phyloP scores from a whole-genome alignment of 2,113 vertebrate species.

The Fregetta grallaria region DNA sequence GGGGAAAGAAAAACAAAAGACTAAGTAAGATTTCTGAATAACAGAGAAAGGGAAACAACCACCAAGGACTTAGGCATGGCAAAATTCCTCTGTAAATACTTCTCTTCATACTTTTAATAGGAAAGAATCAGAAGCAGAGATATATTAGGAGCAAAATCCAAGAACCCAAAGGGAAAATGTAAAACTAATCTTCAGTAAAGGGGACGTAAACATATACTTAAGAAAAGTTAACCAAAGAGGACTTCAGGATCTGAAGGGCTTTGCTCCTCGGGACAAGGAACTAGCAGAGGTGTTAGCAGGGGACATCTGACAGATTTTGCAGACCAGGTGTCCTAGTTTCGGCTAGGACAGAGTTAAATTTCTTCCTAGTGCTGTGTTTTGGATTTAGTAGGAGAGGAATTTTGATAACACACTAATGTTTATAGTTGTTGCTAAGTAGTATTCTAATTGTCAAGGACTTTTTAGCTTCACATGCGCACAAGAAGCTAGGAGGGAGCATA shows the following conservation, averaged over 20 bases:
- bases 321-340: no score
- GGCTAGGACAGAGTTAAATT: no score
- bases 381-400: no score
- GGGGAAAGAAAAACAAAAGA: neutral
- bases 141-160: neutral
- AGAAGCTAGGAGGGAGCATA: no score
- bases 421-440: no score
- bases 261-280: neutral
- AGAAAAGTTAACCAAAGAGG: neutral
- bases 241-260: neutral
- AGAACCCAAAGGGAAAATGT: neutral
- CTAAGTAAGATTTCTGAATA: neutral
- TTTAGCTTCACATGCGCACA: no score
- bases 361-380: no score
- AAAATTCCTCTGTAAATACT: conserved; percentile 12
- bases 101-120: neutral
- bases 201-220: neutral
- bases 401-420: no score
- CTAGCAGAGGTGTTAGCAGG: neutral
- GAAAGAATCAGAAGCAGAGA: neutral
- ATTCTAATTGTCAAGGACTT: no score
- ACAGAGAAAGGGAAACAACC: neutral
- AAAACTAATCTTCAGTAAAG: neutral
- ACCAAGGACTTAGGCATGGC: neutral
- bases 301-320: neutral